phyloP scores from a whole-genome alignment of 2,797 vertebrate genomes.

The Catharus ustulatus region DNA sequence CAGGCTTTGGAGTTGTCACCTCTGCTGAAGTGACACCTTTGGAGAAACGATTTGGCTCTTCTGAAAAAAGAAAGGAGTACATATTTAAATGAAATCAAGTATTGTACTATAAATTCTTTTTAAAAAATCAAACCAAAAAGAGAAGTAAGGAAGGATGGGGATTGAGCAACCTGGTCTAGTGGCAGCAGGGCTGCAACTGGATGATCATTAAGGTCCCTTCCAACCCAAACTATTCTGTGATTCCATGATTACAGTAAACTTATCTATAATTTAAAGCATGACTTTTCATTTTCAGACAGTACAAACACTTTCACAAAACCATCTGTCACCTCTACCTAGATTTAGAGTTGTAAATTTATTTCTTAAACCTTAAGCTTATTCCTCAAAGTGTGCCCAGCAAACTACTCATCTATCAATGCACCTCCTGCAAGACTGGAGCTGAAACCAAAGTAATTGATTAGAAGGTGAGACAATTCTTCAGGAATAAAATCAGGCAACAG shows the following conservation, averaged over 20 bases:
- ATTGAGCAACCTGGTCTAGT: background rate
- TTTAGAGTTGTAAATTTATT: background rate
- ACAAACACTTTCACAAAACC: background rate
- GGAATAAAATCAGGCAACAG: background rate
- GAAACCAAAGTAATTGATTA: background rate
- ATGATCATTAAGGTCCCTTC: background rate
- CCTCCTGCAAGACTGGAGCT: background rate
- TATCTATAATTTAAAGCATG: background rate
- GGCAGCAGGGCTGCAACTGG: background rate
- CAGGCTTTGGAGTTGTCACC: constrained; percentile 67
- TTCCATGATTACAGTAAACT: background rate
- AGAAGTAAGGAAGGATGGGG: background rate
- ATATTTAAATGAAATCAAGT: background rate
- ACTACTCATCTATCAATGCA: background rate
- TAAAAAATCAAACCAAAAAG: background rate
- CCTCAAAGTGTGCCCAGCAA: background rate
- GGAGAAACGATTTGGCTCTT: constrained; percentile 81
- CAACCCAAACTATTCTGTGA: background rate
- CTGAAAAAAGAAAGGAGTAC: background rate
- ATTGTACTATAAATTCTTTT: background rate
- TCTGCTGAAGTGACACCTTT: constrained; percentile 76
- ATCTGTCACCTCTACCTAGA: background rate
- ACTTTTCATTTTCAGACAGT: background rate
- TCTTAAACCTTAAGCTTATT: background rate
- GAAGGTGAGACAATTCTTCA: background rate